Percentiles rank a stretch among this genome's conserved stretches.
Conservation (phyloP, 1,140 invertebrate genomes). For the Tetraneura akinire region DNA sequence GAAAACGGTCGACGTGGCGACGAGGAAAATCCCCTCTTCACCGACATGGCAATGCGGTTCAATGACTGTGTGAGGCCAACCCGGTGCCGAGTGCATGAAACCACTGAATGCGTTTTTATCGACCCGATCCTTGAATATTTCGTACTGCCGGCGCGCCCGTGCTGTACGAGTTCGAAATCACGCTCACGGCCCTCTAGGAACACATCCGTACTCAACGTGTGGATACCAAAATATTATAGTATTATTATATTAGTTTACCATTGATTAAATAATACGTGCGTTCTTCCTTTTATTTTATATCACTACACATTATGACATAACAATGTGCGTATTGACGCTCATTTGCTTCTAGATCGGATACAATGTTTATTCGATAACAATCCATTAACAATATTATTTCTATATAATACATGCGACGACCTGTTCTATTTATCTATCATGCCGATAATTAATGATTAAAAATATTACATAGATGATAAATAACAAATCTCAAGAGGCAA, state of each 20-base stretch:
- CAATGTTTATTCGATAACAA: too few species aligned
- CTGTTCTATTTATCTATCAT: too few species aligned
- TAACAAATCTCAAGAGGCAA: too few species aligned
- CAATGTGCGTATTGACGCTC: too few species aligned
- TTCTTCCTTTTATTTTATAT: background rate
- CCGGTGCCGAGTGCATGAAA: constrained; percentile 10
- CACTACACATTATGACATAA: too few species aligned
- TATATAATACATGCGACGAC: too few species aligned
- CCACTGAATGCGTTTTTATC: constrained; percentile 24
- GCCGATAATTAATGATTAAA: too few species aligned
- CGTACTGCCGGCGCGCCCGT: background rate
- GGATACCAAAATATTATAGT: background rate
- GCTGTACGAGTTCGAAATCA: background rate
- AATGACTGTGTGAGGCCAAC: constrained; percentile 18
- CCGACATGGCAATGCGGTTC: constrained; percentile 23
- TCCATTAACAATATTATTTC: too few species aligned
- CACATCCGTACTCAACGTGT: background rate
- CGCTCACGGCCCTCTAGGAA: background rate
- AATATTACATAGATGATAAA: too few species aligned
- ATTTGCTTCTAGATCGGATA: too few species aligned
- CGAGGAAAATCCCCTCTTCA: constrained; percentile 28
- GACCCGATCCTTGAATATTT: background rate
- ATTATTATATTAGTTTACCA: background rate
- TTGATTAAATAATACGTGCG: background rate
- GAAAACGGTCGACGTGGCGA: background rate